These are phyloP conservation scores for Bombus confusus DNA, from an alignment of 1,140 invertebrate species.

Conservation along the genomic window DNA sequence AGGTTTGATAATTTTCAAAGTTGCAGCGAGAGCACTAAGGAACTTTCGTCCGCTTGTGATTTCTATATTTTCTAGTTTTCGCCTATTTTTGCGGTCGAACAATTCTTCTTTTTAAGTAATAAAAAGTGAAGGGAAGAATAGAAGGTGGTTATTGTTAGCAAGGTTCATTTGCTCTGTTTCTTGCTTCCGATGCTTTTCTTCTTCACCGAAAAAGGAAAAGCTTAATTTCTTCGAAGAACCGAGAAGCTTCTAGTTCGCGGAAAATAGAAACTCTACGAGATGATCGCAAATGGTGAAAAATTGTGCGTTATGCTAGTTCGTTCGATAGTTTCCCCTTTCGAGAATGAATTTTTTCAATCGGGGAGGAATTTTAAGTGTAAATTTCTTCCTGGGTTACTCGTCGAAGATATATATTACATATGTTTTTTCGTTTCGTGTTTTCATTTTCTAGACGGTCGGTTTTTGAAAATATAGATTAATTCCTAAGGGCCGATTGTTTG, in stretches of 20 bases:
- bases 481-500: not conserved
- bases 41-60: constrained; percentile 3
- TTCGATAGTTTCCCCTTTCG: not conserved
- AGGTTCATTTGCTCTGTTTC: not conserved
- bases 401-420: not conserved
- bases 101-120: not conserved
- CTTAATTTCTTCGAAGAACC: constrained; percentile 1
- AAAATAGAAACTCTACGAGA: not conserved
- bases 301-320: not conserved
- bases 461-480: not conserved
- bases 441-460: not conserved
- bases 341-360: not conserved
- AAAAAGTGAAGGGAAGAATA: not conserved
- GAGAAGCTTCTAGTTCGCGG: too few species aligned
- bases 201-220: constrained; percentile 1
- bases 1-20: constrained; percentile 33
- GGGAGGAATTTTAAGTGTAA: not conserved
- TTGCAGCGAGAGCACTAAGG: not conserved
- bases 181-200: not conserved
- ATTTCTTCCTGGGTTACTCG: not conserved
- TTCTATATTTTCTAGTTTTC: not conserved
- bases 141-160: not conserved
- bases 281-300: not conserved
- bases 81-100: not conserved
- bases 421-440: not conserved